Percentiles rank a stretch among this genome's conserved stretches.
Conservation (phyloP, 2,797 vertebrate species). For the Gymnothorax javanicus region DNA sequence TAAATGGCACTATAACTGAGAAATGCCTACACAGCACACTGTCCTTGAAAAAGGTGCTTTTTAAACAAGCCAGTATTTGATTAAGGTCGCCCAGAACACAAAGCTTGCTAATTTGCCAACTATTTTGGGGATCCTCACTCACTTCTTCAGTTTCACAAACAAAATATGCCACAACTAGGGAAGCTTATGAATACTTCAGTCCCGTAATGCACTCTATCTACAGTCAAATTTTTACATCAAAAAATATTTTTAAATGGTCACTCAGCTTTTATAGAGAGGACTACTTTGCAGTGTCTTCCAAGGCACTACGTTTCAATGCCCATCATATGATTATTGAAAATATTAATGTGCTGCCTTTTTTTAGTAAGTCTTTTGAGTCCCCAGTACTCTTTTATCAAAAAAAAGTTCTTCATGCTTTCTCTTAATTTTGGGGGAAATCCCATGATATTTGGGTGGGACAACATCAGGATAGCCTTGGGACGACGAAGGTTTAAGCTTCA, state of each 20-base stretch:
- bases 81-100: not conserved
- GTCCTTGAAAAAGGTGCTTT: constrained; percentile 18
- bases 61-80: not conserved
- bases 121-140: not conserved
- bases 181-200: constrained; percentile 18
- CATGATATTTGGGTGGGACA: too few species aligned
- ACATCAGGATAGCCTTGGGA: too few species aligned
- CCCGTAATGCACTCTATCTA: constrained; percentile 16
- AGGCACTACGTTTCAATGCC: constrained; percentile 27
- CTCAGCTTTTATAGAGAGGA: not conserved
- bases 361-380: too few species aligned
- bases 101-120: constrained; percentile 21
- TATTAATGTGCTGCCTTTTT: not conserved
- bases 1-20: constrained; percentile 1
- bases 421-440: too few species aligned
- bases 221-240: constrained; percentile 15
- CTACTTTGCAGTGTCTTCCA: constrained; percentile 22
- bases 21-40: not conserved
- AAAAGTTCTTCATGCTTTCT: too few species aligned
- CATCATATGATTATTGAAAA: constrained; percentile 21
- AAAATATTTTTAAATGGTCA: not conserved
- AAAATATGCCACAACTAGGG: constrained; percentile 6
- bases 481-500: not conserved
- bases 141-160: constrained; percentile 12
- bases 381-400: too few species aligned